Base-by-base conservation (phyloP, 2,888 invertebrate genomes). In the Euplexia lucipara region DNA sequence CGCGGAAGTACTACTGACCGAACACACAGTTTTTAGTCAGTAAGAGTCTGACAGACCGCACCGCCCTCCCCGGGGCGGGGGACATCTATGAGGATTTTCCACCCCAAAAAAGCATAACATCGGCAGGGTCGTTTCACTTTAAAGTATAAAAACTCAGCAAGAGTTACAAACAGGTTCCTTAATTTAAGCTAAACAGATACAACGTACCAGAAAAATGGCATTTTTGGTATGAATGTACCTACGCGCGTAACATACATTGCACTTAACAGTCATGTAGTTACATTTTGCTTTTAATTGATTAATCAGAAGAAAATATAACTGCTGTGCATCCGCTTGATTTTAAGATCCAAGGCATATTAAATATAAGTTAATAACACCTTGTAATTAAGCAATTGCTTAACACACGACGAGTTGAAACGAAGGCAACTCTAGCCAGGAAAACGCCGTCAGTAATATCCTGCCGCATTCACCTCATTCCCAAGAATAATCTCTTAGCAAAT, bases 381-480 rank as follows among this genome's bases (percentile, higher is more conserved):
- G 39, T 39, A 30, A 68, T 56, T 45, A 52, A 62, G 39, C 20
- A 49, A 20, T 48, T 70, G 42, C 48, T 54, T 16, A 70, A 53
- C 22, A 41, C 9, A 32, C 6, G 35, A 44, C 22, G 22, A 39
- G 16, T 45, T 67, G 2, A 45, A 54, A 16, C 8, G 12, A 39
- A 52, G 37, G 12, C 18, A 41, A 57, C 30, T 26, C 16, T 0
- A 34, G 35, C 1, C 57, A 32, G 52, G 70, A 69, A 75, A 70
- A 64, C 64, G 16, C 18, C 49, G 64, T 72, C 47, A 73, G 57
- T 69, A 56, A 70, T 47, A 64, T 64, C 64, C 76, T 54, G 42
- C 39, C 51, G 37, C 51, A 56, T 76, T 65, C 47, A 20, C 42
- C 51, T 70, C 65, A 53, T 62, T 57, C 70, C 3, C 45, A 41